Conservation (phyloP, 2,888 invertebrate genomes). For the Drosophila gaucha region DNA sequence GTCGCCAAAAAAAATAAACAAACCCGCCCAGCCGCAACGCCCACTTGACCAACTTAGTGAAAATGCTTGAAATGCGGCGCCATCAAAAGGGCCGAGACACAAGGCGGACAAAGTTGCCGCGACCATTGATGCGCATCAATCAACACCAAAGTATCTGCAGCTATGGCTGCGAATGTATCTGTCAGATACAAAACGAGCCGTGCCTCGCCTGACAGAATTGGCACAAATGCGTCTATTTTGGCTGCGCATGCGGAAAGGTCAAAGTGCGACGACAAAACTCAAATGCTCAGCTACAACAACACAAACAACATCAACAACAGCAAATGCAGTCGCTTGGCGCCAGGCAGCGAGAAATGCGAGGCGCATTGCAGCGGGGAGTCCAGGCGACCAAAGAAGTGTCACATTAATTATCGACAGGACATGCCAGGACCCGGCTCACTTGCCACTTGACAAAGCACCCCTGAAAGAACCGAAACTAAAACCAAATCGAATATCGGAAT, state of each 20-base stretch:
- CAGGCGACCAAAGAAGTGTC: conserved; percentile 52
- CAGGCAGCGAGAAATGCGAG: conserved; percentile 53
- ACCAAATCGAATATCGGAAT: conserved; percentile 5
- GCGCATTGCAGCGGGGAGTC: conserved; percentile 20
- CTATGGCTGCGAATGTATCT: conserved; percentile 31
- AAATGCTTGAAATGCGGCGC: conserved; percentile 69
- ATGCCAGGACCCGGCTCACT: conserved; percentile 60
- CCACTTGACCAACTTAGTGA: conserved; percentile 71
- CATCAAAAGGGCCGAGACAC: conserved; percentile 61
- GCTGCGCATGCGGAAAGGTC: conserved; percentile 62
- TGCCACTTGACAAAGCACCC: conserved; percentile 56
- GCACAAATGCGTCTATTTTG: conserved; percentile 71
- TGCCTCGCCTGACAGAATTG: conserved; percentile 69
- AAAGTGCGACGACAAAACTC: conserved; percentile 50
- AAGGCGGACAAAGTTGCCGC: conserved; percentile 48
- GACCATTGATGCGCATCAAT: conserved; percentile 67
- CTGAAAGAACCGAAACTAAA: conserved; percentile 11
- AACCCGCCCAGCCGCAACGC: conserved; percentile 45
- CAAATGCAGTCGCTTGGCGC: conserved; percentile 52
- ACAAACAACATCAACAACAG: conserved; percentile 12
- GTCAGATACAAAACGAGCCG: conserved; percentile 41
- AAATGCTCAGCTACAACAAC: conserved; percentile 11
- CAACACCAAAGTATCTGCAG: conserved; percentile 43
- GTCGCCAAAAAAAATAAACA: conserved; percentile 63
- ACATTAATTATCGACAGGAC: conserved; percentile 66